A percentile compares a stretch with the other conserved stretches of the same genome.
Conservation (phyloP, 2,797 vertebrate species). For the Malacoraja senta region DNA sequence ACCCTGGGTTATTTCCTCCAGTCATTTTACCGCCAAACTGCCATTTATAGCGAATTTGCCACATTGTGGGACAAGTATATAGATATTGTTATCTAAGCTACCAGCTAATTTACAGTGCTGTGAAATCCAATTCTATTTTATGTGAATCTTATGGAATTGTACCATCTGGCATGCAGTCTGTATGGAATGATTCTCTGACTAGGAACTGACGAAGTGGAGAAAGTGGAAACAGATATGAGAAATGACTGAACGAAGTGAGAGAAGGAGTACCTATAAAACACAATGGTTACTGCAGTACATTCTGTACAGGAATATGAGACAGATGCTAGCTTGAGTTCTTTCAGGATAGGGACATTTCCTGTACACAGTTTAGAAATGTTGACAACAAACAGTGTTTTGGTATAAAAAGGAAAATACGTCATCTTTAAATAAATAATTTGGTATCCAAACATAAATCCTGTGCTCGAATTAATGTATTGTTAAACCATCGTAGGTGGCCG, state of each 20-base stretch:
- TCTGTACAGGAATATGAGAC: neutral
- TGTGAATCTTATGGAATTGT: neutral
- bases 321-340: neutral
- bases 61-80: no score
- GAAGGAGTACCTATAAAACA: neutral
- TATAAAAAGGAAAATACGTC: neutral
- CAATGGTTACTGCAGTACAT: no score
- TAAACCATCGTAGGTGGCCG: neutral
- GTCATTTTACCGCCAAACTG: no score
- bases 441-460: neutral
- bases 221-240: neutral
- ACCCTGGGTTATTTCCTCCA: no score
- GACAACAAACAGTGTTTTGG: neutral
- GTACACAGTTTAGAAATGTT: neutral
- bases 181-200: no score
- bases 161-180: no score
- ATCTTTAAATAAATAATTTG: neutral
- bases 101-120: neutral
- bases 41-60: no score
- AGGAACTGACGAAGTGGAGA: neutral
- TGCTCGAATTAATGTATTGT: neutral
- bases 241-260: neutral
- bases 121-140: neutral
- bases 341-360: neutral
- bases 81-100: no score